Evolutionary conservation across 2,797 vertebrate species (phyloP).

Genomic region (Garrulus glandarius): DNA sequence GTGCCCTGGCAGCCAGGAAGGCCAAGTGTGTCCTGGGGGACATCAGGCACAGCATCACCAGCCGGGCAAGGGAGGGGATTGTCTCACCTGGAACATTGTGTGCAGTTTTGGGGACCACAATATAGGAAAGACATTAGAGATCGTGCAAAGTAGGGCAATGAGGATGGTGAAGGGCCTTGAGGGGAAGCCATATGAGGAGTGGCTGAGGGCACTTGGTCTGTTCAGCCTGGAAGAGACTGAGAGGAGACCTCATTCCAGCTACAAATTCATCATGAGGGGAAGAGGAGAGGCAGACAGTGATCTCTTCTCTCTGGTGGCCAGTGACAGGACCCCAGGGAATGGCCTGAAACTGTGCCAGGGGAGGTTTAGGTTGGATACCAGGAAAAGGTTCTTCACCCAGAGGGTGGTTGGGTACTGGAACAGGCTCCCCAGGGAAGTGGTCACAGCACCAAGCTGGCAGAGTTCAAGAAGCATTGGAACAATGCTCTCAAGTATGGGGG

Average conservation of each 20-base stretch:
- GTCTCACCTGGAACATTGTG: neutral
- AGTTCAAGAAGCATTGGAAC: neutral
- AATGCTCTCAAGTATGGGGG: neutral
- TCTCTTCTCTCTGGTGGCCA: no score
- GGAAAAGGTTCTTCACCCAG: neutral
- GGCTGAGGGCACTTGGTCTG: neutral
- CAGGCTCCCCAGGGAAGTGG: neutral
- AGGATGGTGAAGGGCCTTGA: neutral
- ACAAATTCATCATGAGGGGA: neutral
- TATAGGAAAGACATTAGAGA: neutral
- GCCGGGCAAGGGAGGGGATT: neutral
- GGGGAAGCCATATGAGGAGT: neutral
- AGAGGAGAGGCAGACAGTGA: neutral
- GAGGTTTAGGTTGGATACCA: neutral
- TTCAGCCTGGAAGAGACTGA: neutral
- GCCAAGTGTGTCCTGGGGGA: accelerated
- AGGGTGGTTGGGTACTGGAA: neutral
- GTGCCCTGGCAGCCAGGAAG: neutral
- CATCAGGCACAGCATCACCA: neutral
- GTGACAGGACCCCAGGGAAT: neutral
- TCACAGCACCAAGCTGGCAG: neutral
- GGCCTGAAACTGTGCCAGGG: no score
- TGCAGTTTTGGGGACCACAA: neutral
- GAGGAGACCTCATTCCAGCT: neutral
- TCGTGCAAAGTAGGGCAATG: neutral